Conservation (phyloP, 1,140 invertebrate species). For the Ceratina calcarata region DNA sequence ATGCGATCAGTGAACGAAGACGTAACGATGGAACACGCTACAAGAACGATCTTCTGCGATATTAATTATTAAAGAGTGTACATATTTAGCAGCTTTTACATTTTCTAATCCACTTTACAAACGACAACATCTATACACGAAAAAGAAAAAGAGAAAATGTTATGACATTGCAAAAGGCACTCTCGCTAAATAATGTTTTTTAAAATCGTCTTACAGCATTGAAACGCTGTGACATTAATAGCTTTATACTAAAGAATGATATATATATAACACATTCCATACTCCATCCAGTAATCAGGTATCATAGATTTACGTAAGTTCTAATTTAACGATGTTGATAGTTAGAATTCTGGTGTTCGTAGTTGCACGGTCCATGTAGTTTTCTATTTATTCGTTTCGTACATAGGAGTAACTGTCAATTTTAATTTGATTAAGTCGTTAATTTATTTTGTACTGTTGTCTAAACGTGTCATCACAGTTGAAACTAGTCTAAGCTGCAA, state of each 20-base stretch:
- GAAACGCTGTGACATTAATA: slow-evolving; percentile 22
- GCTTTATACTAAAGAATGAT: slow-evolving; percentile 21
- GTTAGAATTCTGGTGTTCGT: slow-evolving; percentile 15
- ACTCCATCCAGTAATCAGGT: slow-evolving; percentile 45
- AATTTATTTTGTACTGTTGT: slow-evolving; percentile 1
- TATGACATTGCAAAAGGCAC: slow-evolving; percentile 23
- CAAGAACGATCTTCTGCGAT: slow-evolving; percentile 36
- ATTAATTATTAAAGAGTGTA: slow-evolving; percentile 51
- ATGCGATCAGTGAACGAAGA: not conserved
- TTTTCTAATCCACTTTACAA: slow-evolving; percentile 50
- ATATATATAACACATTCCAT: slow-evolving; percentile 29
- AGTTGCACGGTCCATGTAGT: slow-evolving; percentile 1
- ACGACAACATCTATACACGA: slow-evolving; percentile 20
- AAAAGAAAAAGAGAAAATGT: slow-evolving; percentile 14
- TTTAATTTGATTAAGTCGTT: slow-evolving; percentile 15
- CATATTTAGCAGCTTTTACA: slow-evolving; percentile 43
- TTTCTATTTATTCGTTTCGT: slow-evolving; percentile 14
- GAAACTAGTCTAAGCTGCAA: slow-evolving; percentile 12
- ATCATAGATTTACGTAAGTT: slow-evolving; percentile 41
- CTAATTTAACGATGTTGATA: slow-evolving; percentile 18
- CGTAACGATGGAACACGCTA: not conserved
- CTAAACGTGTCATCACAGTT: slow-evolving; percentile 2
- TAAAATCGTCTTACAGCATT: slow-evolving; percentile 30
- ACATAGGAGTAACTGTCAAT: not conserved
- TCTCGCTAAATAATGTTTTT: slow-evolving; percentile 42